phyloP scores from a whole-genome alignment of 1,140 invertebrate genomes.

The Trissolcus basalis region DNA sequence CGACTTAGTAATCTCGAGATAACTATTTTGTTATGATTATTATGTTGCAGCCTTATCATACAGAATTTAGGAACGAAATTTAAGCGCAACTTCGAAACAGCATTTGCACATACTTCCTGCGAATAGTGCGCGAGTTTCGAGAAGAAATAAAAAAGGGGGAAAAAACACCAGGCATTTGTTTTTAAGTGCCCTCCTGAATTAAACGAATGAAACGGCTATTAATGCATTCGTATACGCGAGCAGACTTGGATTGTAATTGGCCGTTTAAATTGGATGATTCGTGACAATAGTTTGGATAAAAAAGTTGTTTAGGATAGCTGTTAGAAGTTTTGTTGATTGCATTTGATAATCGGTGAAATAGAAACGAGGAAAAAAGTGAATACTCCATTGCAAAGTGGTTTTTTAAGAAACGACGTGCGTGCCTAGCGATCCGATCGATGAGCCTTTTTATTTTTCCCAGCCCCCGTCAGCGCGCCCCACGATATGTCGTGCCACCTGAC shows the following conservation, averaged over 20 bases:
- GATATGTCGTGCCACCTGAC: slow-evolving; percentile 63
- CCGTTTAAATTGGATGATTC: slow-evolving; percentile 19
- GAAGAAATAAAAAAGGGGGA: too few species aligned
- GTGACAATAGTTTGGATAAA: slow-evolving; percentile 19
- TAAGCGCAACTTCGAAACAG: slow-evolving; percentile 8
- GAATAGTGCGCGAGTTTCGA: too few species aligned
- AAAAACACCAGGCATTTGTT: too few species aligned
- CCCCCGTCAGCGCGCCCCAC: slow-evolving; percentile 41
- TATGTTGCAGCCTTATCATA: slow-evolving; percentile 44
- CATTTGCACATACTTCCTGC: too few species aligned
- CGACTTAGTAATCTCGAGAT: slow-evolving; percentile 57
- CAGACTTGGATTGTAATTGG: background rate
- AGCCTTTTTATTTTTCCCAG: slow-evolving; percentile 60
- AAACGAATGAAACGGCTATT: background rate
- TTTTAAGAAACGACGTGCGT: slow-evolving; percentile 61
- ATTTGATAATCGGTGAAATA: slow-evolving; percentile 42
- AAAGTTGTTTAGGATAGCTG: slow-evolving; percentile 41
- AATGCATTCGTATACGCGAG: background rate
- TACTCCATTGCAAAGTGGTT: slow-evolving; percentile 58
- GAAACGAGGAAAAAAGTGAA: slow-evolving; percentile 33
- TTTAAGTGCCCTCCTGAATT: too few species aligned
- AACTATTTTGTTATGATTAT: slow-evolving; percentile 58
- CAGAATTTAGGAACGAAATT: slow-evolving; percentile 28
- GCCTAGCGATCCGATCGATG: slow-evolving; percentile 62
- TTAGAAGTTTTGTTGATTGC: slow-evolving; percentile 54